These are phyloP conservation scores for Charadrius vociferus DNA, from an alignment of 2,113 vertebrate genomes.

Conservation along the genomic window DNA sequence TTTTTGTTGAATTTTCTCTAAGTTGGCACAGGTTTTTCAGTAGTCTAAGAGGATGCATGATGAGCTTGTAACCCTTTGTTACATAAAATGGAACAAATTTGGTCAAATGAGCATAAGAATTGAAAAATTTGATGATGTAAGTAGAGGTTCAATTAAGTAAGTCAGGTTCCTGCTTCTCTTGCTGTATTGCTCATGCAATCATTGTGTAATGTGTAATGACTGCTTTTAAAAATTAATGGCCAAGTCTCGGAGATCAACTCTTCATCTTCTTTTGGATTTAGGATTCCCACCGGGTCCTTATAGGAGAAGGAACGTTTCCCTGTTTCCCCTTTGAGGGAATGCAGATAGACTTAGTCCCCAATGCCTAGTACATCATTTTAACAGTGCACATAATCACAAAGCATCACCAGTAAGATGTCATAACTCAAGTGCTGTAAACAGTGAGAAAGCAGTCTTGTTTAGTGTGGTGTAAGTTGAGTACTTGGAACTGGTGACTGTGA, in stretches of 20 bases:
- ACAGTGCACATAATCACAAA: background rate
- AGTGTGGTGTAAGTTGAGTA: background rate
- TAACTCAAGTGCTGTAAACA: background rate
- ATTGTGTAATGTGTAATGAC: background rate
- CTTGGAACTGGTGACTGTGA: background rate
- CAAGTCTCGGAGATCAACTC: background rate
- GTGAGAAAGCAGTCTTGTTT: background rate
- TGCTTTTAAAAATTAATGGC: background rate
- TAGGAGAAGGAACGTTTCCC: background rate
- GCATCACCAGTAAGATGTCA: background rate
- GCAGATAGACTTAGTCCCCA: background rate
- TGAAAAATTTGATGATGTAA: background rate
- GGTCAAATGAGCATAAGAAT: background rate
- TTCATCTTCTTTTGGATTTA: background rate
- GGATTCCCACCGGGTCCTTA: background rate
- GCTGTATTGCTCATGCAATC: background rate
- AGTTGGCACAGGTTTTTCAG: background rate
- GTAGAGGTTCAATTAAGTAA: background rate
- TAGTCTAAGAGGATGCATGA: fast-evolving
- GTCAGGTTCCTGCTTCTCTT: background rate
- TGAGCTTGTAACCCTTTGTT: background rate
- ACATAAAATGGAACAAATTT: background rate
- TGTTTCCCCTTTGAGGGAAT: background rate
- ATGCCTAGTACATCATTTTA: background rate
- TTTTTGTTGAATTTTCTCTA: background rate